Evolutionary conservation across 2,888 invertebrate species (phyloP).

Genomic region (Apodemia hepburni): DNA sequence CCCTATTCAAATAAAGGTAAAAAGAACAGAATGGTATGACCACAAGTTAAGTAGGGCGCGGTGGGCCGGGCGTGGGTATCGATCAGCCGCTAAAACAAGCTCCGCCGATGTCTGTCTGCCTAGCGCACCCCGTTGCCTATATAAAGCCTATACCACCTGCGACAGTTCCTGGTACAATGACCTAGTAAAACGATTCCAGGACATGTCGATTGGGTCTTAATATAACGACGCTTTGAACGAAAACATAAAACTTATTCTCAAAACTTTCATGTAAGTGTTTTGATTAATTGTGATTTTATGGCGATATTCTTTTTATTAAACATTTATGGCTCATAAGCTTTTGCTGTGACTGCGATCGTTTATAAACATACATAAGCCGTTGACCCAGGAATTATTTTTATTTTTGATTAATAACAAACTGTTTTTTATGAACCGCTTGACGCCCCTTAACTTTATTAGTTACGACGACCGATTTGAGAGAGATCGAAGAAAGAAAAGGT

Average conservation of each 20-base stretch:
- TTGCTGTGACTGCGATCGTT: too few relatives aligned
- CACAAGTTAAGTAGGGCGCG: conserved; percentile 64
- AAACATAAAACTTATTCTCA: not conserved
- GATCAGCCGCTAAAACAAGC: conserved; percentile 71
- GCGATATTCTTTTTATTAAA: not conserved
- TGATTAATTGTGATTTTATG: not conserved
- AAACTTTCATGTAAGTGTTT: not conserved
- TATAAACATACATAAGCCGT: too few relatives aligned
- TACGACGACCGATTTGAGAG: too few relatives aligned
- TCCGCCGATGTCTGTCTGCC: conserved; percentile 57
- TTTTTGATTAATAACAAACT: too few relatives aligned
- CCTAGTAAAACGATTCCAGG: conserved; percentile 48
- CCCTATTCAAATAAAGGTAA: conserved; percentile 53
- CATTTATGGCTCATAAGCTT: too few relatives aligned
- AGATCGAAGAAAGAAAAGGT: too few relatives aligned
- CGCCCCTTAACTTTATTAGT: too few relatives aligned
- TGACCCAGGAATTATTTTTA: too few relatives aligned
- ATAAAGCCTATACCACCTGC: conserved; percentile 55
- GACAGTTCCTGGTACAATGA: conserved; percentile 58
- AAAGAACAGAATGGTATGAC: conserved; percentile 58
- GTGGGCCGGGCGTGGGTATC: conserved; percentile 59
- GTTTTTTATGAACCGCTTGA: too few relatives aligned
- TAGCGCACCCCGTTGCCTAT: conserved; percentile 45
- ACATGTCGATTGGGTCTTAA: conserved; percentile 2
- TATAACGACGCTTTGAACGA: not conserved